Evolutionary conservation across 2,888 invertebrate genomes (phyloP).

Genomic region (Carpatolechia fugitivella): DNA sequence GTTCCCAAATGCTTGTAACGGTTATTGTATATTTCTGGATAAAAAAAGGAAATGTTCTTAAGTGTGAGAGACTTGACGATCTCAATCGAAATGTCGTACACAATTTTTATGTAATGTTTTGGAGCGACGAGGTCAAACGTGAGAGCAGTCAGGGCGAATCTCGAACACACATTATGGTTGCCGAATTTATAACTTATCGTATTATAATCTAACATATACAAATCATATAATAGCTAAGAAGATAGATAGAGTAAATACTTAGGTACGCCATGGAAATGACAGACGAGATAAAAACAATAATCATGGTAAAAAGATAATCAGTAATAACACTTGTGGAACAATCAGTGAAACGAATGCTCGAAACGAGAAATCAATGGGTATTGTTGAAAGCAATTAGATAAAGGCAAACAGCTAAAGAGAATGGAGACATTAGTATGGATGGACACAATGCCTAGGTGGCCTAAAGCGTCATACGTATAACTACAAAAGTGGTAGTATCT

Average conservation of each 20-base stretch:
- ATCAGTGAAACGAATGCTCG: conserved; percentile 11
- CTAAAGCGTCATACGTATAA: not conserved
- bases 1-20: not conserved
- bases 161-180: not conserved
- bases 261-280: not conserved
- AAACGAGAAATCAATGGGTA: conserved; percentile 14
- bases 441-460: not conserved
- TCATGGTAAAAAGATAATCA: not conserved
- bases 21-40: not conserved
- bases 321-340: not conserved
- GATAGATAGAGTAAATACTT: not conserved
- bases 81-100: conserved; percentile 4
- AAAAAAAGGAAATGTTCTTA: not conserved
- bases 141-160: conserved; percentile 8
- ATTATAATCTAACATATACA: conserved; percentile 1
- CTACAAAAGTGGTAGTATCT: too few species aligned
- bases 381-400: conserved; percentile 11
- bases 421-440: not conserved
- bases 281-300: not conserved
- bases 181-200: conserved; percentile 2
- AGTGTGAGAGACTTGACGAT: not conserved
- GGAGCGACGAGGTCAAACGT: conserved; percentile 14
- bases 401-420: not conserved
- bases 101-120: conserved; percentile 13
- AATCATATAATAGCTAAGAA: conserved; percentile 4